phyloP scores from a whole-genome alignment of 1,140 invertebrate species.

The Zaprionus ornatus region DNA sequence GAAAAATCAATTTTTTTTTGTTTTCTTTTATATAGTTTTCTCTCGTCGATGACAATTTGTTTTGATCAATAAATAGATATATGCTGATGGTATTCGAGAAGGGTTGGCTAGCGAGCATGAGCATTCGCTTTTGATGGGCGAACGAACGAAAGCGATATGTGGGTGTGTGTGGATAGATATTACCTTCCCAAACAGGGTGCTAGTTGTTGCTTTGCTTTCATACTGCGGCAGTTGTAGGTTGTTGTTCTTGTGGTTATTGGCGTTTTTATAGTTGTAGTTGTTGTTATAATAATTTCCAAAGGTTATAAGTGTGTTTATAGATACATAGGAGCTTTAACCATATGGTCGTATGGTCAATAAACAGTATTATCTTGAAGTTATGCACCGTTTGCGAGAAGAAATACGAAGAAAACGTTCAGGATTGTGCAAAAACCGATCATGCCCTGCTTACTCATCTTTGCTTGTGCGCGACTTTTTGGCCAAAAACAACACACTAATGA shows the following conservation, averaged over 20 bases:
- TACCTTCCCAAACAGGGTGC: slow-evolving; percentile 78
- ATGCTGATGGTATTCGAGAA: slow-evolving; percentile 6
- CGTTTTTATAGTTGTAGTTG: slow-evolving; percentile 29
- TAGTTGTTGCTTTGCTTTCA: slow-evolving; percentile 74
- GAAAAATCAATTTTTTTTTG: neutral
- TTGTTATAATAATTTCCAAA: slow-evolving; percentile 22
- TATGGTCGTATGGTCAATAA: no score
- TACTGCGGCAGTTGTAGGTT: slow-evolving; percentile 61
- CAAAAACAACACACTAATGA: no score
- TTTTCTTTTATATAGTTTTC: slow-evolving; percentile 44
- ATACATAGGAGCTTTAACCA: no score
- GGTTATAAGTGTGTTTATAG: slow-evolving; percentile 23
- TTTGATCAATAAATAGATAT: slow-evolving; percentile 23
- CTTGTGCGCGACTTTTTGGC: no score
- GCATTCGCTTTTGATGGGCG: slow-evolving; percentile 6
- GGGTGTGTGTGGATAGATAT: slow-evolving; percentile 56
- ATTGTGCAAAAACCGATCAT: no score
- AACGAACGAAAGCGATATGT: slow-evolving; percentile 29
- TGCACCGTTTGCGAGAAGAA: no score
- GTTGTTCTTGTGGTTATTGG: slow-evolving; percentile 10
- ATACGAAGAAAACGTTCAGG: no score
- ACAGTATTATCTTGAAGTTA: no score
- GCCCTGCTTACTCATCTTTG: no score
- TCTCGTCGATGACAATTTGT: slow-evolving; percentile 73
- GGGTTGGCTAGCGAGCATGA: slow-evolving; percentile 13